phyloP scores from a whole-genome alignment of 2,888 invertebrate species.

The Horisme vitalbata region DNA sequence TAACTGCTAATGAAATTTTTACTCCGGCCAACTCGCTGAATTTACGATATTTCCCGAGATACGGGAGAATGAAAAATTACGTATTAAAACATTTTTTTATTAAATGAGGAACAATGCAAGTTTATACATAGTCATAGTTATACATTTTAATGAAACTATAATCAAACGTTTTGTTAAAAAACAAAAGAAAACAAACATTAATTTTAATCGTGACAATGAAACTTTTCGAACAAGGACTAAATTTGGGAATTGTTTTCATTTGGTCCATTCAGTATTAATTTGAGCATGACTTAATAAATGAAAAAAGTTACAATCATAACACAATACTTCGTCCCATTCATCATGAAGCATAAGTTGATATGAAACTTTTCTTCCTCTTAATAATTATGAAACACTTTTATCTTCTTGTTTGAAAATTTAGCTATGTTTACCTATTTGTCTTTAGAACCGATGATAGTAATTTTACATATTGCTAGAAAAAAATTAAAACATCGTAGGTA shows the following conservation, averaged over 20 bases:
- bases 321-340: conserved; percentile 82
- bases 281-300: conserved; percentile 79
- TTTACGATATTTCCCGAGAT: conserved; percentile 38
- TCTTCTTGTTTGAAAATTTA: too few species aligned
- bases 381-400: too few species aligned
- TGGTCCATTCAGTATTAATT: conserved; percentile 72
- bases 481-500: too few species aligned
- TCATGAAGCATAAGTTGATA: conserved; percentile 52
- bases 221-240: conserved; percentile 72
- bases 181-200: conserved; percentile 80
- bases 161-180: conserved; percentile 69
- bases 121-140: too few species aligned
- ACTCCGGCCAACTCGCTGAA: conserved; percentile 45
- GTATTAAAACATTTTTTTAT: conserved; percentile 37
- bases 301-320: conserved; percentile 80
- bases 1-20: conserved; percentile 61
- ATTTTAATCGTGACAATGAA: conserved; percentile 79
- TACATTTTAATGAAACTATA: conserved; percentile 58
- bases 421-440: too few species aligned
- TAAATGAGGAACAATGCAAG: conserved; percentile 44
- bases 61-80: conserved; percentile 38
- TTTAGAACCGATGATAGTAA: too few species aligned
- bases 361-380: conserved; percentile 9
- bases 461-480: too few species aligned
- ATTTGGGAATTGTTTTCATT: conserved; percentile 78